Percentiles rank a stretch among this genome's conserved stretches.
Evolutionary conservation across 2,888 invertebrate genomes (phyloP).

Genomic region (Metacarcinus magister): DNA sequence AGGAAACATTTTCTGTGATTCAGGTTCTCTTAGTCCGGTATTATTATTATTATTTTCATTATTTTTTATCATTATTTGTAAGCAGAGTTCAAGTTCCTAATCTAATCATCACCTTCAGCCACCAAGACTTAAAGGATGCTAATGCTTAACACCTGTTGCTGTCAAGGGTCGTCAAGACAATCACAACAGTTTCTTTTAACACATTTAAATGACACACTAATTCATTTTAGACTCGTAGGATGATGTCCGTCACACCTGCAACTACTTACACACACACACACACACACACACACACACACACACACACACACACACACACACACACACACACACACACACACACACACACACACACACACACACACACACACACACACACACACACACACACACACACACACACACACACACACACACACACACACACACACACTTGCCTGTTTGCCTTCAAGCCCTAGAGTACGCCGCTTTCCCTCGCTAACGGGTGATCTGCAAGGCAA

Average conservation of each 20-base stretch:
- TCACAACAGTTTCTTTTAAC: neutral
- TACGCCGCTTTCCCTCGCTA: neutral
- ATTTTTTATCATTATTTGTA: neutral
- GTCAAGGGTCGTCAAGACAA: neutral
- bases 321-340: neutral
- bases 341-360: constrained; percentile 34
- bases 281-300: constrained; percentile 34
- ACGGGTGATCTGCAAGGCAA: constrained; percentile 26
- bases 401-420: constrained; percentile 34
- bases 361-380: constrained; percentile 34
- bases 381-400: neutral
- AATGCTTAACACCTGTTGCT: neutral
- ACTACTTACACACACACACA: neutral
- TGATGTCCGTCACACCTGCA: neutral
- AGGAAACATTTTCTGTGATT: neutral
- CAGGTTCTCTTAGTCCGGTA: no score
- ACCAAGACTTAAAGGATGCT: neutral
- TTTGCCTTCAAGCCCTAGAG: neutral
- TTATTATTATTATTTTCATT: neutral
- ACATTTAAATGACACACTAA: neutral
- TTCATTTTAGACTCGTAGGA: neutral
- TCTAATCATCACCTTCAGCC: neutral
- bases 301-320: constrained; percentile 39
- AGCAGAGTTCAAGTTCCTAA: neutral
- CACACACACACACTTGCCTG: neutral